Percentiles rank a stretch among this genome's conserved stretches.
Conservation (phyloP, 2,888 invertebrate genomes). For the Drosophila tripunctata region DNA sequence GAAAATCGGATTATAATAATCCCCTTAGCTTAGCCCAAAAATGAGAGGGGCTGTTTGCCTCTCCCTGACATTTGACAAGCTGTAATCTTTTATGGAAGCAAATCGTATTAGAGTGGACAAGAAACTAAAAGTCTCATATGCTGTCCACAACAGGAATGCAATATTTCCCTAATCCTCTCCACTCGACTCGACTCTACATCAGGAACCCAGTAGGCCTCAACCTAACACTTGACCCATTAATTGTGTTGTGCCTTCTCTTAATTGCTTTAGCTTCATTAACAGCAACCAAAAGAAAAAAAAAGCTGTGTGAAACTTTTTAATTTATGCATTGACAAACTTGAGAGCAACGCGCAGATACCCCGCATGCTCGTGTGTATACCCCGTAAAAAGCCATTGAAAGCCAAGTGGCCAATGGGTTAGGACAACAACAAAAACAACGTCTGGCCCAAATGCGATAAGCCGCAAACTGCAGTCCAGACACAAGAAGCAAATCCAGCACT, state of each 20-base stretch:
- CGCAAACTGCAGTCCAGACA: constrained; percentile 57
- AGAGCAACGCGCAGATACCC: constrained; percentile 14
- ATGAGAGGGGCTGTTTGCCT: background rate
- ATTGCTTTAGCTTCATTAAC: constrained; percentile 74
- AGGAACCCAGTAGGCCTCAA: background rate
- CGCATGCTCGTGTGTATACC: background rate
- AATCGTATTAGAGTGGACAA: constrained; percentile 44
- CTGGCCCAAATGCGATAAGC: constrained; percentile 66
- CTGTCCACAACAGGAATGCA: constrained; percentile 19
- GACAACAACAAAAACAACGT: constrained; percentile 50
- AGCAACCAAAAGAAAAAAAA: constrained; percentile 29
- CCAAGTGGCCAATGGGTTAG: constrained; percentile 34
- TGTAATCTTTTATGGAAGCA: constrained; percentile 65
- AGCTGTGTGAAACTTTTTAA: constrained; percentile 64
- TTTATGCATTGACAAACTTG: constrained; percentile 79
- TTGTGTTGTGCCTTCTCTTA: constrained; percentile 45
- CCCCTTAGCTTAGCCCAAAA: constrained; percentile 40
- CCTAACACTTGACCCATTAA: constrained; percentile 40
- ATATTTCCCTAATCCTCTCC: background rate
- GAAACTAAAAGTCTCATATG: constrained; percentile 23
- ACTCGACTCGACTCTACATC: background rate
- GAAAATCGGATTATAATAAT: constrained; percentile 79
- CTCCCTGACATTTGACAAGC: constrained; percentile 48
- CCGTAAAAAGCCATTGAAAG: constrained; percentile 12
- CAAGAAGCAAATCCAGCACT: constrained; percentile 35